Conservation (phyloP, 2,113 vertebrate genomes). For the Ploceus nigricollis region DNA sequence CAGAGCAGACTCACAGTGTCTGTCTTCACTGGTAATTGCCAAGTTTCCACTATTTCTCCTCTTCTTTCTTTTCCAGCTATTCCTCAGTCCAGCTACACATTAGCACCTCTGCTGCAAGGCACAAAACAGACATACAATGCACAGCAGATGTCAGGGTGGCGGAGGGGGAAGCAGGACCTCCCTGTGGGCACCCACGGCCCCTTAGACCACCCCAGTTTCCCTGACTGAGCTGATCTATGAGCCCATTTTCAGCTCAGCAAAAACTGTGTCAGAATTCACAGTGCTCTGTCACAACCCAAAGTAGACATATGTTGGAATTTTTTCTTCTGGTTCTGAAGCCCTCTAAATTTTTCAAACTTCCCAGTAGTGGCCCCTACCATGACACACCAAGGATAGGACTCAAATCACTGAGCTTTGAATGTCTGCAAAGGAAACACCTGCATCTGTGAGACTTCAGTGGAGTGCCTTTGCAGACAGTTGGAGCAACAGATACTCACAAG, state of each 20-base stretch:
- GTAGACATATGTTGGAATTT: not conserved
- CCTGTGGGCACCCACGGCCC: rapidly evolving
- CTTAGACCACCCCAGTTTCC: not conserved
- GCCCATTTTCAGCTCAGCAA: not conserved
- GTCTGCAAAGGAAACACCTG: not conserved
- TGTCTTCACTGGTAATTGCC: not conserved
- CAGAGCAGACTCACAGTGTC: not conserved
- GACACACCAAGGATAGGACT: not conserved
- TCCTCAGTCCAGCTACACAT: not conserved
- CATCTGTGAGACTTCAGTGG: not conserved
- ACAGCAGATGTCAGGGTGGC: not conserved
- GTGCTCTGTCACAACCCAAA: not conserved
- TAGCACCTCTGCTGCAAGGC: not conserved
- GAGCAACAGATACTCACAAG: not conserved
- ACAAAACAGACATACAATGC: not conserved
- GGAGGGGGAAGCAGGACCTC: not conserved
- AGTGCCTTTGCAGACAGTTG: not conserved
- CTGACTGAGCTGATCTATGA: not conserved
- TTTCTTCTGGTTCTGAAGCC: not conserved
- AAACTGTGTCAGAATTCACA: not conserved
- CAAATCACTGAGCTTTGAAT: not conserved
- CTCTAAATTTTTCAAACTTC: not conserved
- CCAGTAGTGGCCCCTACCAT: not conserved
- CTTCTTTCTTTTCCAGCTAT: not conserved
- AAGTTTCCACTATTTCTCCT: not conserved